Percentiles rank a stretch among this genome's conserved stretches.
Conservation (phyloP, 2,888 invertebrate species). For the Oscheius sp. region DNA sequence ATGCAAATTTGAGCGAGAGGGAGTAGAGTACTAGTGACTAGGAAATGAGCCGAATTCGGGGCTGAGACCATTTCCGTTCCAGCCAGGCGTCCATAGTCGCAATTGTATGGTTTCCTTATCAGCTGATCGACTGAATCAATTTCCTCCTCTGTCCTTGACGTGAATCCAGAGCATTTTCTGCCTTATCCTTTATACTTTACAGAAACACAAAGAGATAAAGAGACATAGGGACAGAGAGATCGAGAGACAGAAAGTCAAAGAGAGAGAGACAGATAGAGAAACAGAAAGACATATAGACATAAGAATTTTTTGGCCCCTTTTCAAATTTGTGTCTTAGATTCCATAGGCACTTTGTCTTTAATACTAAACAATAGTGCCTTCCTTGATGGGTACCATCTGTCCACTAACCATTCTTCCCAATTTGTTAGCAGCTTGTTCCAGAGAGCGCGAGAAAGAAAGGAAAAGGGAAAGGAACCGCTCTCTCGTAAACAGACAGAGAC, state of each 20-base stretch:
- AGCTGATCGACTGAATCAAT: slow-evolving; percentile 7
- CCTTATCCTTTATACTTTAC: not conserved
- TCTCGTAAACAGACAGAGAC: slow-evolving; percentile 11
- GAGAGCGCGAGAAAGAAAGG: slow-evolving; percentile 5
- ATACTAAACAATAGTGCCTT: slow-evolving; percentile 21
- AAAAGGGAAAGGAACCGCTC: slow-evolving; percentile 10
- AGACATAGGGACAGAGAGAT: no score
- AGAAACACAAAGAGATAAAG: no score
- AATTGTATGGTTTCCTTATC: slow-evolving; percentile 22
- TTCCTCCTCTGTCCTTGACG: not conserved
- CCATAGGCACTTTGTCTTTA: not conserved
- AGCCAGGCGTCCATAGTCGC: not conserved
- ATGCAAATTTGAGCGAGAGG: slow-evolving; percentile 24
- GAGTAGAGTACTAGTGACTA: slow-evolving; percentile 15
- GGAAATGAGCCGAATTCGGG: slow-evolving; percentile 7
- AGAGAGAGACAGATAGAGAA: no score
- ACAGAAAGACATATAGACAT: no score
- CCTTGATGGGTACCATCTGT: slow-evolving; percentile 23
- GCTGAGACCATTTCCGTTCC: not conserved
- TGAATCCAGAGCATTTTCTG: not conserved
- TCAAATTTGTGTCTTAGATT: no score
- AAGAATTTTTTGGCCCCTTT: no score
- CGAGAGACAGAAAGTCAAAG: no score
- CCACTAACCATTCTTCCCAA: not conserved
- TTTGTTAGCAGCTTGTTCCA: slow-evolving; percentile 9